phyloP scores from a whole-genome alignment of 1,140 invertebrate genomes.

The Heliconius congener region DNA sequence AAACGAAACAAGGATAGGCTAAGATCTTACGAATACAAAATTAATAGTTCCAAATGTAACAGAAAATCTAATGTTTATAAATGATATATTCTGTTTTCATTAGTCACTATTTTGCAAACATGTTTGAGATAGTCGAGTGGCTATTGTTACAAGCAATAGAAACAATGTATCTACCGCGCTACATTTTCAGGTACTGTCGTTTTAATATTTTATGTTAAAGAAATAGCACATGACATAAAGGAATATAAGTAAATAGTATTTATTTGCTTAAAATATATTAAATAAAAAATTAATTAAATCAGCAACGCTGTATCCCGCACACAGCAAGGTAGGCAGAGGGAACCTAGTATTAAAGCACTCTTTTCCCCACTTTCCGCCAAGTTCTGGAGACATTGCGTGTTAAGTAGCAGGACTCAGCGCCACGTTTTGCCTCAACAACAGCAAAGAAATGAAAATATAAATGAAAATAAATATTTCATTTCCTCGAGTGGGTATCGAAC shows the following conservation, averaged over 20 bases:
- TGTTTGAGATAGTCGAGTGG: conserved; percentile 20
- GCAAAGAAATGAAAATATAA: too few species aligned
- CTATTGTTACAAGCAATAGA: conserved; percentile 3
- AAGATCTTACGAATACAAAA: conserved; percentile 28
- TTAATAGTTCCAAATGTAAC: conserved; percentile 29
- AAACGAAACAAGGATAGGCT: background rate
- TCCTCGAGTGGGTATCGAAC: too few species aligned
- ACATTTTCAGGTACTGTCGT: conserved; percentile 6
- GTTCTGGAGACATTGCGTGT: too few species aligned
- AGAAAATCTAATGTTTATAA: conserved; percentile 32
- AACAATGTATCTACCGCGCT: background rate
- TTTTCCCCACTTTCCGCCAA: too few species aligned
- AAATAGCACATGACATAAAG: background rate
- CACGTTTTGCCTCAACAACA: too few species aligned
- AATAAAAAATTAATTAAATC: too few species aligned
- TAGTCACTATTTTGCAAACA: conserved; percentile 37
- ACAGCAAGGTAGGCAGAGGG: too few species aligned
- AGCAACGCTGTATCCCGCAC: too few species aligned
- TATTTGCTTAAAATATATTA: too few species aligned
- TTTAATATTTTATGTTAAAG: background rate
- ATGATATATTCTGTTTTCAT: conserved; percentile 42
- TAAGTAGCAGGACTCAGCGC: too few species aligned
- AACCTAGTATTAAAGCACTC: too few species aligned
- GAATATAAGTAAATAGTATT: background rate
- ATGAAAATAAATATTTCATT: too few species aligned